Conservation (phyloP, 1,140 invertebrate genomes). For the Samia ricini region DNA sequence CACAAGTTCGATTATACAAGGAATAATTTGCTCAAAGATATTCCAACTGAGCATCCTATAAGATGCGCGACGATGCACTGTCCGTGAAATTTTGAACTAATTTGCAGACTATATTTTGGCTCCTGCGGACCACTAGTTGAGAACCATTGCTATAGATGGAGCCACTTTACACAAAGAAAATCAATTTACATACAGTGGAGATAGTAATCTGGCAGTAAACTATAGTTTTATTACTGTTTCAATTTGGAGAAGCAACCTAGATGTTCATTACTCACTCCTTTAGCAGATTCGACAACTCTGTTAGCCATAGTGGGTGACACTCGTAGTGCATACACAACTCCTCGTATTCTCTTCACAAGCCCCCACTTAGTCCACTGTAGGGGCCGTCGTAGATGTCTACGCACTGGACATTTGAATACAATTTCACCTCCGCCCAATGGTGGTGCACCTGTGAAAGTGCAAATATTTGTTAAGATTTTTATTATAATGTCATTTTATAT, state of each 20-base stretch:
- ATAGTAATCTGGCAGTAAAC: not conserved
- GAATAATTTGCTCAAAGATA: too few relatives aligned
- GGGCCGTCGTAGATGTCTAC: conserved; percentile 76
- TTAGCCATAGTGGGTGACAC: conserved; percentile 95
- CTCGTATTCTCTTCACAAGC: conserved; percentile 96
- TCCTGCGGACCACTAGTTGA: too few relatives aligned
- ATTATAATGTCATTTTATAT: too few relatives aligned
- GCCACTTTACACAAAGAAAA: too few relatives aligned
- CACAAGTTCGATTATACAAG: too few relatives aligned
- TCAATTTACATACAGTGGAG: too few relatives aligned
- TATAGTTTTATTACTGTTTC: not conserved
- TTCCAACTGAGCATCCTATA: too few relatives aligned
- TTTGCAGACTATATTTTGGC: too few relatives aligned
- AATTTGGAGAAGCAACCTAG: not conserved
- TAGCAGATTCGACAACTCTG: conserved; percentile 94
- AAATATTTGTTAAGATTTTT: too few relatives aligned
- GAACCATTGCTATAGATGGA: too few relatives aligned
- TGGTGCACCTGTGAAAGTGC: conserved; percentile 74
- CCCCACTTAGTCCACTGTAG: conserved; percentile 87
- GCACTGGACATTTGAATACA: conserved; percentile 91
- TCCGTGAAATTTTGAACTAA: too few relatives aligned
- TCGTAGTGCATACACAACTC: conserved; percentile 91
- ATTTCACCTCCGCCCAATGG: conserved; percentile 96
- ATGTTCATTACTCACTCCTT: conserved; percentile 79
- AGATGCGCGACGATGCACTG: too few relatives aligned